Base-by-base conservation (phyloP, 2,888 invertebrate species). In the Hydriomena furcata region DNA sequence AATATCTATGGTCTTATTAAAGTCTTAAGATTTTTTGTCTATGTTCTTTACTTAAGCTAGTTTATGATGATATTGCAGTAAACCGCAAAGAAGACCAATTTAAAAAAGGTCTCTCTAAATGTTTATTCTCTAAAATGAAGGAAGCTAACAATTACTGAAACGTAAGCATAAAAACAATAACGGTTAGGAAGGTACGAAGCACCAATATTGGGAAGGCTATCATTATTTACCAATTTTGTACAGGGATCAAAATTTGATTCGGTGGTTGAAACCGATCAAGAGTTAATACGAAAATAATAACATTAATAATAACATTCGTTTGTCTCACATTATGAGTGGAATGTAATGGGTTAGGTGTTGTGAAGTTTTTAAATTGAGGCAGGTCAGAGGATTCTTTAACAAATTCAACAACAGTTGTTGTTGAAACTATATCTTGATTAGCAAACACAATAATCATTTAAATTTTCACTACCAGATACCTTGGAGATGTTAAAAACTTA, bases 221-320 rank as follows among this genome's bases (percentile, higher is more conserved):
- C 70, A 87, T 87, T 85, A 85, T 81, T 76, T 73, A 81, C 73
- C 77, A 76, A 80, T 83, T 80, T 78, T 55, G 64, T 66, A 63
- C 64, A 50, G 65, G 63, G 60, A 73, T 76, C 77, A 79, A 75
- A 72, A 72, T 76, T 66, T 61, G 71, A 68, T 72, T 74, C 81
- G 75, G 81, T 76, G 82, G 82, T 79, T 71, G 66, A 69, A 71
- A 76, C 73, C 82, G 76, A 83, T 85, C 77, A 73, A 66, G 68
- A 79, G 75, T 79, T 88, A 88, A 87, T 87, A 79, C 65, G 84
- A 85, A 86, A 82, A 88, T 88, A 88, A 88, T 86, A 81, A 79
- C 79, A 73, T 79, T 76, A 82, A 88, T 88, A 88, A 88, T 86
- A 81, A 79, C 79, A 73, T 79, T 76, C 73, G 79, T 79, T 81